Evolutionary conservation across 2,888 invertebrate genomes (phyloP).

Genomic region (Pyrocoelia pectoralis): DNA sequence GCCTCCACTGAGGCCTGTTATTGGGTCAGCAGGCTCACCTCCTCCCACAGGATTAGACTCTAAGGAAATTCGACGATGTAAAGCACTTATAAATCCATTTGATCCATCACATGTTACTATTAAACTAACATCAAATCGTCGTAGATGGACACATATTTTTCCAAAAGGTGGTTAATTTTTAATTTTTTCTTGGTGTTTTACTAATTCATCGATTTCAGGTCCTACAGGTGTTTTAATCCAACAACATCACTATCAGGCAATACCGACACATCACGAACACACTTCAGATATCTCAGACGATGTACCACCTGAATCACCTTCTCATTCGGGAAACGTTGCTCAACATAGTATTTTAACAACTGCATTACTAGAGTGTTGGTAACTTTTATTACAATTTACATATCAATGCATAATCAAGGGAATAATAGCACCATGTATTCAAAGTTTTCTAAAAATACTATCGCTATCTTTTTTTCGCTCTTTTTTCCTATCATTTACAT

Average conservation of each 20-base stretch:
- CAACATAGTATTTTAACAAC: conserved; percentile 50
- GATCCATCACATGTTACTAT: conserved; percentile 97
- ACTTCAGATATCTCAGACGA: conserved; percentile 32
- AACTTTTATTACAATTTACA: neutral
- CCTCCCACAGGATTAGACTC: conserved; percentile 70
- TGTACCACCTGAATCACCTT: conserved; percentile 14
- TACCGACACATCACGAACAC: conserved; percentile 66
- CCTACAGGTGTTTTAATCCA: conserved; percentile 91
- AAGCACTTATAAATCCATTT: conserved; percentile 96
- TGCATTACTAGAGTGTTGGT: conserved; percentile 64
- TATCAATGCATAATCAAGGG: too few species aligned
- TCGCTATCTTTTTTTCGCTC: too few species aligned
- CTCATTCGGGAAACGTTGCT: conserved; percentile 6
- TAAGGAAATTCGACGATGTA: conserved; percentile 40
- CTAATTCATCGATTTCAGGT: conserved; percentile 60
- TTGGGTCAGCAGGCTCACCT: conserved; percentile 67
- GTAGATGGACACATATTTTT: conserved; percentile 99
- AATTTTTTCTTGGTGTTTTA: neutral
- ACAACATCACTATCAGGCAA: conserved; percentile 91
- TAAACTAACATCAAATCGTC: conserved; percentile 91
- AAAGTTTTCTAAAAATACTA: too few species aligned
- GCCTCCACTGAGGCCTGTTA: conserved; percentile 64
- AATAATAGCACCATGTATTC: too few species aligned
- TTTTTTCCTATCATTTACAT: too few species aligned
- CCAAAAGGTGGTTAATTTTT: conserved; percentile 74